Conservation (phyloP, 2,888 invertebrate genomes). For the Dolichopus griseipennis region DNA sequence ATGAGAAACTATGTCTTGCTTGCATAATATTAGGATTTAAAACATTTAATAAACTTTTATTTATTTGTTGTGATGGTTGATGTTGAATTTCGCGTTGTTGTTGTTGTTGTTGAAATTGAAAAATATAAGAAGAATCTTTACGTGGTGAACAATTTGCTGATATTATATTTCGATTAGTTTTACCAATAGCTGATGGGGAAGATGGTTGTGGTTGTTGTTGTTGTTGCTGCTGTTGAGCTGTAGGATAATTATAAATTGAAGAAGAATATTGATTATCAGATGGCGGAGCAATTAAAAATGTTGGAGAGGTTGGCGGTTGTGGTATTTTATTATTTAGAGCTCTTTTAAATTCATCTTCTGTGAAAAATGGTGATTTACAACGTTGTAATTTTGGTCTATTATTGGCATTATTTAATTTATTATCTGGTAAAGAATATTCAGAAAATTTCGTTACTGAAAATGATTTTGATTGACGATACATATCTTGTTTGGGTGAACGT, state of each 20-base stretch:
- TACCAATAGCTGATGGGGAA: constrained; percentile 19
- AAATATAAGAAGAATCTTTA: constrained; percentile 12
- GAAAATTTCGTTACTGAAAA: constrained; percentile 30
- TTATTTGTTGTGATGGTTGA: constrained; percentile 21
- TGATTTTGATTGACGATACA: constrained; percentile 30
- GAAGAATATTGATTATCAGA: constrained; percentile 19
- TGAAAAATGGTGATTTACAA: constrained; percentile 27
- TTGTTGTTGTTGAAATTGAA: constrained; percentile 17
- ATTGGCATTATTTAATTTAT: constrained; percentile 20
- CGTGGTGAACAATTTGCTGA: constrained; percentile 18
- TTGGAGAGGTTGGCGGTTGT: constrained; percentile 29
- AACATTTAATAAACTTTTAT: constrained; percentile 30
- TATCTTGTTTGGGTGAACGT: constrained; percentile 25
- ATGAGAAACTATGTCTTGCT: constrained; percentile 39
- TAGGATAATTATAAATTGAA: constrained; percentile 22
- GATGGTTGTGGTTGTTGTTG: background rate
- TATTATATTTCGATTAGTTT: constrained; percentile 13
- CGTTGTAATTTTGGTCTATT: constrained; percentile 30
- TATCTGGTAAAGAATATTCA: constrained; percentile 25
- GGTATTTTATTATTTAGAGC: constrained; percentile 18
- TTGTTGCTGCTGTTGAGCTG: constrained; percentile 11
- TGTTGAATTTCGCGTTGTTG: constrained; percentile 8
- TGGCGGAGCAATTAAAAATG: constrained; percentile 24
- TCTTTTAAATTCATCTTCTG: constrained; percentile 25
- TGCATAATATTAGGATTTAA: constrained; percentile 32